A percentile compares a stretch with the other conserved stretches of the same genome.
Conservation (phyloP, 2,888 invertebrate genomes). For the Heliconius aoede region DNA sequence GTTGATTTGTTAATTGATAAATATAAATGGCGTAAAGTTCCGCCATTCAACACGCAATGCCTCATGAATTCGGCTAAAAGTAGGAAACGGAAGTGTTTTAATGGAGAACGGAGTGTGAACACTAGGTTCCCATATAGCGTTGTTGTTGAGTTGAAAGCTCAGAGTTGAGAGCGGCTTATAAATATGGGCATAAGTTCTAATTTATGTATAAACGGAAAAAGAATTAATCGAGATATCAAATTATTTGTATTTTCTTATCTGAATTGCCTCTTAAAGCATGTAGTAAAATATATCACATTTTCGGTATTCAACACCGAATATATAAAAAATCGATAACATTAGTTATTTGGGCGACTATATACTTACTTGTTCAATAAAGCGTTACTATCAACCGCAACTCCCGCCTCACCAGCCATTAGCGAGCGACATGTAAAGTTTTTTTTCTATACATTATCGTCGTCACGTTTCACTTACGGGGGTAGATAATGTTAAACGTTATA, state of each 20-base stretch:
- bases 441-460: slow-evolving; percentile 54
- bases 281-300: neutral
- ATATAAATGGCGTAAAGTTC: neutral
- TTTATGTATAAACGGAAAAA: too few species aligned
- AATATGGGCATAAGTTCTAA: too few species aligned
- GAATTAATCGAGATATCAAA: too few species aligned
- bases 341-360: neutral
- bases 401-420: slow-evolving; percentile 47
- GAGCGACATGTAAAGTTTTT: slow-evolving; percentile 49
- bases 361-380: slow-evolving; percentile 33
- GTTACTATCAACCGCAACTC: slow-evolving; percentile 46
- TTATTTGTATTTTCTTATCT: too few species aligned
- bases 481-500: slow-evolving; percentile 55
- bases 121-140: too few species aligned
- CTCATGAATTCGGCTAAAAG: neutral
- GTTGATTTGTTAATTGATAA: neutral
- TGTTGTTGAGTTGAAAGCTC: too few species aligned
- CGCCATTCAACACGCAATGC: neutral
- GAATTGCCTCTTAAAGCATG: too few species aligned
- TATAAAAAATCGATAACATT: neutral
- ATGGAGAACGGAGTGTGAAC: too few species aligned
- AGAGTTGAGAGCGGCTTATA: too few species aligned
- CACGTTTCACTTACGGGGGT: slow-evolving; percentile 57
- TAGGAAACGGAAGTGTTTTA: neutral
- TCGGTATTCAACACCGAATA: neutral